Conservation (phyloP, 2,113 vertebrate genomes). For the Ptychochromis oligacanthus region DNA sequence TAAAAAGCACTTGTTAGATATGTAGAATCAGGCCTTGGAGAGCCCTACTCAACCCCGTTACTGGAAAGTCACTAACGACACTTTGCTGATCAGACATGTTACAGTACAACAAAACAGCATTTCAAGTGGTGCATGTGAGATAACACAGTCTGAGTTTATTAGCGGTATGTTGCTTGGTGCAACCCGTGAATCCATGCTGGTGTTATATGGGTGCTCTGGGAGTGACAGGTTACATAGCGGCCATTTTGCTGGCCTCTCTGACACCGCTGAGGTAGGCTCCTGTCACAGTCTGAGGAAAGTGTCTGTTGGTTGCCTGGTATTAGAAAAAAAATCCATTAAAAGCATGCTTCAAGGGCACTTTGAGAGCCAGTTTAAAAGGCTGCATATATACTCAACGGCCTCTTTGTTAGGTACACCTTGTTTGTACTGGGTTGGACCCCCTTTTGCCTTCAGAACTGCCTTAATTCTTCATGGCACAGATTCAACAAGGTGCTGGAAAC, state of each 20-base stretch:
- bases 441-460: background rate
- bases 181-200: constrained; percentile 58
- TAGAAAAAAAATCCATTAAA: background rate
- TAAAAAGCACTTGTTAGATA: constrained; percentile 32
- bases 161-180: constrained; percentile 18
- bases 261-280: constrained; percentile 97
- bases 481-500: too few relatives aligned
- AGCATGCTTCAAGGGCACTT: background rate
- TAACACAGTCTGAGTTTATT: background rate
- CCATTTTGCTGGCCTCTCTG: constrained; percentile 97
- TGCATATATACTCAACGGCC: background rate
- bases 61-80: background rate
- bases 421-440: background rate
- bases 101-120: constrained; percentile 13
- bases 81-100: constrained; percentile 4
- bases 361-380: background rate
- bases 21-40: background rate
- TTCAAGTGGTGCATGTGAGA: constrained; percentile 14
- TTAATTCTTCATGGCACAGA: too few relatives aligned
- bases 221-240: constrained; percentile 82
- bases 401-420: background rate
- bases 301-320: constrained; percentile 92
- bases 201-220: constrained; percentile 26
- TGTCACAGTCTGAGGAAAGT: constrained; percentile 98
- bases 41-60: background rate